Base-by-base conservation (phyloP, 2,888 invertebrate species). In the Kuschelorhynchus macadamiae region DNA sequence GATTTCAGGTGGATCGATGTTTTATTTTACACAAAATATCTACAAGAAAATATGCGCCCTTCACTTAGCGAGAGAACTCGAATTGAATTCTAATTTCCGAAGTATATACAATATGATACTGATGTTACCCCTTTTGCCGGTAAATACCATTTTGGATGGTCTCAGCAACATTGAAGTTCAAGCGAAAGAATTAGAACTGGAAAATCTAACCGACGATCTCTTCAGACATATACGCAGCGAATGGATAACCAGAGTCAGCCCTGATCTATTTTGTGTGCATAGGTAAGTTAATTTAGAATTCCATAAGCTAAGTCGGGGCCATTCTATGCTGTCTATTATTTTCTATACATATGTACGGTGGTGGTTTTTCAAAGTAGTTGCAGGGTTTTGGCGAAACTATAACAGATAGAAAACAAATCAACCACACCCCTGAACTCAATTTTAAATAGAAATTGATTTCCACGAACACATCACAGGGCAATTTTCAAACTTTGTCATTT, bases 31-130 rank as follows among this genome's bases (percentile, higher is more conserved):
- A 0, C 81, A 81, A 72, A 82, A 82, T 66, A 67, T 83, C 33
- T 83, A 83, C 71, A 82, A 82, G 67, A 81, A 81, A 73, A 76
- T 82, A 2, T 83, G 83, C 68, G 72, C 76, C 0, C 71, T 82
- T 17, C 77, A 80, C 41, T 67, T 82, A 16, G 74, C 81, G 0
- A 75, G 76, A 44, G 80, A 81, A 49, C 62, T 83, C 17, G 83
- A 83, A 67, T 76, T 78, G 0, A 81, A 82, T 39, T 76, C 81
- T 0, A 78, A 76, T 59, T 82, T 82, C 66, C 71, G 81, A 9
- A 82, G 79, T 55, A 75, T 83, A 11, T 83, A 82, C 62, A 81
- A 83, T 72, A 82, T 82, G 82, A 56, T 83, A 9, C 57, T 83
- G 9, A 83, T 83, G 82, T 69, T 83, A 14, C 83, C 83, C 0